Evolutionary conservation across 2,113 vertebrate species (phyloP), one percentile per base, ranked within the genome.

Genomic region (Dipodomys merriami): DNA sequence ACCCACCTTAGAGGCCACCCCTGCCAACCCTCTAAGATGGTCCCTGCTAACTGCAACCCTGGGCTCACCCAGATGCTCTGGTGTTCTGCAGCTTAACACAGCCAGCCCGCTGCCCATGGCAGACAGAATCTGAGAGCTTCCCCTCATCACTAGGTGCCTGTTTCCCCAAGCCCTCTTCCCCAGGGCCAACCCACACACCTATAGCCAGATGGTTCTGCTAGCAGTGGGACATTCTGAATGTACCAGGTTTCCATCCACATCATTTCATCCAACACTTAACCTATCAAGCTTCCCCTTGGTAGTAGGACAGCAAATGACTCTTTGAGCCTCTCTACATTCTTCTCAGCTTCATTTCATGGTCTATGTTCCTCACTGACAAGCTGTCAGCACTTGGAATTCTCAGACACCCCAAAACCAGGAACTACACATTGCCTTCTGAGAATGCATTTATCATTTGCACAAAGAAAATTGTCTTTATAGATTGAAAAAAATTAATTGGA

Each of bases 121-220:
- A 57, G 6, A 44, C 25, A 19, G n/a, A 0, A 4, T n/a, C 57
- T 27, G 44, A 2, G 19, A 33, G 30, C 27, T 2, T 1, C 64
- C 22, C 33, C 22, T 33, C 18, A 57, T 57, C 53, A 57, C 65
- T 27, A 44, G 4, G 23, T 29, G 30, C 27, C 1, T 0, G 15
- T 4, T 39, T 27, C 33, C 22, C 29, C 18, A 35, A 13, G 11
- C 7, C 6, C 33, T 29, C 15, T 12, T 7, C 30, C 67, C 67
- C 71, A 77, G 27, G 53, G 19, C 46, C 1, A 6, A 20, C 46
- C 73, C 4, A 19, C 23, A 27, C 5, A 23, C 15, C 20, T 44
- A 4, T 2, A 30, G 33, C 23, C 25, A 3, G 18, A 13, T 4
- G 30, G 22, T n/a, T 2, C 0, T 27, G 15, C 57, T 25, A 23